Evolutionary conservation across 2,113 vertebrate genomes (phyloP), one percentile per base, ranked within the genome.

Genomic region (Eptesicus fuscus): DNA sequence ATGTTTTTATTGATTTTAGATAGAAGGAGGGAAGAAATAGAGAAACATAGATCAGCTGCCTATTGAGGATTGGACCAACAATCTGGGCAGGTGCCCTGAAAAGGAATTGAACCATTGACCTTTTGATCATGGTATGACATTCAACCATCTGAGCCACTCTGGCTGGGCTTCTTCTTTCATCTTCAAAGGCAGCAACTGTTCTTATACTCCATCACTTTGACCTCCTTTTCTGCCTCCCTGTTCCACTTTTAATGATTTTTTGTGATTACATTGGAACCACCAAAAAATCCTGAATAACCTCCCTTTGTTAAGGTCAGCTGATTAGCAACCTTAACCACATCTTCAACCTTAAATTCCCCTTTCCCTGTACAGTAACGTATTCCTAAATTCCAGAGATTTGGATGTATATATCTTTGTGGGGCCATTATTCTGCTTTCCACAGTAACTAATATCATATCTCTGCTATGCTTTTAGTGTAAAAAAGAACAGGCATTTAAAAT

Each of bases 401-500:
- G 25, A n/a, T 14, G 7, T 47, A 13, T 3, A 32, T 44, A n/a
- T 35, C 6, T 49, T 83, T 70, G 4, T 37, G 42, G 35, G 9
- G 37, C 4, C 1, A 1, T 76, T 80, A 32, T 65, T 76, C 23
- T 90, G 2, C 5, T 32, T 84, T 37, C 14, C n/a, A 37, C 1
- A 32, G 6, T 53, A 87, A 63, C 71, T 47, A 42, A 76, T n/a
- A n/a, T 78, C 28, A n/a, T 78, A n/a, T 4, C 63, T 49, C 28
- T 59, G 17, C 22, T 94, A 8, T 77, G 20, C 28, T 65, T 91
- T 87, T 42, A 69, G n/a, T 82, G 30, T 71, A 90, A 71, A 86
- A 73, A 28, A 56, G 16, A 47, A 40, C 0, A 53, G 8, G 4
- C 14, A 73, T 71, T 83, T 87, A 40, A 7, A 78, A 49, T 71